Evolutionary conservation across 2,888 invertebrate species (phyloP), one percentile per base, ranked within the genome.

Genomic region (Eupeodes latifasciatus): DNA sequence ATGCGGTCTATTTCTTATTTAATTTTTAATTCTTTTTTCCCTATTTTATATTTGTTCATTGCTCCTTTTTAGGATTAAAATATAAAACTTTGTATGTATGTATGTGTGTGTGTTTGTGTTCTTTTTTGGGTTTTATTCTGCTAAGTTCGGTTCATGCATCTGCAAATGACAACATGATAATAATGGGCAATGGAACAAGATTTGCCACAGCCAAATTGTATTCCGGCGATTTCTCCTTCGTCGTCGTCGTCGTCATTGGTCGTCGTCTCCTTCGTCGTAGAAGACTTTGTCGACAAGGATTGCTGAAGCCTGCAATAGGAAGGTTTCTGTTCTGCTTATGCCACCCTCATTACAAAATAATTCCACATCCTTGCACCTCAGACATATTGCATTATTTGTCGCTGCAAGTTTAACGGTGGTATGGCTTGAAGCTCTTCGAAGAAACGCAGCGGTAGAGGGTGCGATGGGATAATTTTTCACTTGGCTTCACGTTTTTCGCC

Each of bases 331-430:
- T 85, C 59, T 71, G 84, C 64, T 85, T 75, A 66, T 75, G 88
- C 81, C 81, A 85, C 75, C 85, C 88, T 88, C 85, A 88, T 88
- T 88, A 88, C 88, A 85, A 88, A 88, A 88, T 88, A 85, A 88
- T 88, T 85, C 88, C 88, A 88, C 88, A 85, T 85, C 88, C 85
- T 88, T 88, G 88, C 85, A 88, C 85, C 81, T 85, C 85, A 88
- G 88, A 88, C 88, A 88, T 85, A 88, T 88, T 88, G 85, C 85
- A 88, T 71, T 71, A 71, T 88, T 88, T 81, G 81, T 85, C 88
- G 81, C 81, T 75, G 74, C 53, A 57, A 49, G 59, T 59, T 72
- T 72, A 55, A 34, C 19, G 47, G 27, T 57, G 44, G 40, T 40
- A 9, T 40, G 40, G 9, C 40, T 40, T 9, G 40, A 40, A 40